Conservation (phyloP, 2,113 vertebrate species). For the Zapus hudsonius region DNA sequence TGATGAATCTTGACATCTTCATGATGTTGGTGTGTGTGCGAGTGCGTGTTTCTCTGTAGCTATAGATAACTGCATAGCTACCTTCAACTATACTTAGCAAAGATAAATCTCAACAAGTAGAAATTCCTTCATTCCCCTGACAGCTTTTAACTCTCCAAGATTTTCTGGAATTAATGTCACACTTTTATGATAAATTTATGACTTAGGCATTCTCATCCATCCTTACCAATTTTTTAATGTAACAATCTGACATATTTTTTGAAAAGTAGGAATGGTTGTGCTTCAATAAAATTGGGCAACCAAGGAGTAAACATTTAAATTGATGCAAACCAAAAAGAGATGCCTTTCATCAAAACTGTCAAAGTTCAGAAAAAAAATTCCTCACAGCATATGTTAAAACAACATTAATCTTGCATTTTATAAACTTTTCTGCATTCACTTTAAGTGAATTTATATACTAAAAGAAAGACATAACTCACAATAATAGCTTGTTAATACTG, state of each 20-base stretch:
- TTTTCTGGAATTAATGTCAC: slow-evolving; percentile 60
- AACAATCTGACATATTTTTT: slow-evolving; percentile 61
- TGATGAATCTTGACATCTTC: neutral
- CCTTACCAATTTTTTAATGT: slow-evolving; percentile 53
- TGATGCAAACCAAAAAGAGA: slow-evolving; percentile 81
- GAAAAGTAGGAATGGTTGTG: slow-evolving; percentile 64
- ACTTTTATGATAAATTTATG: slow-evolving; percentile 1
- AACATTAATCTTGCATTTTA: slow-evolving; percentile 86
- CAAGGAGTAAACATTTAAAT: slow-evolving; percentile 81
- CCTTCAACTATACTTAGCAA: neutral
- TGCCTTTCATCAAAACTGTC: slow-evolving; percentile 85
- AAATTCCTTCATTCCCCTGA: slow-evolving; percentile 54
- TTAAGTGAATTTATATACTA: slow-evolving; percentile 90
- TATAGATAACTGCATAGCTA: slow-evolving; percentile 20
- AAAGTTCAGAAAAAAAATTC: slow-evolving; percentile 80
- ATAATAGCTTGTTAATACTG: slow-evolving; percentile 96
- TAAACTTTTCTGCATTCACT: slow-evolving; percentile 89
- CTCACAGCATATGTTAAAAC: slow-evolving; percentile 84
- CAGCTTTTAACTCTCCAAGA: slow-evolving; percentile 52
- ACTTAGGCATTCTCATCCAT: neutral
- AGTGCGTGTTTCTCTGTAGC: neutral
- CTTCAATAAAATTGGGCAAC: slow-evolving; percentile 75
- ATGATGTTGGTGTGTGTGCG: neutral
- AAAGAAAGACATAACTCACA: slow-evolving; percentile 92
- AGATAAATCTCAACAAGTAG: slow-evolving; percentile 61